Percentiles rank a stretch among this genome's conserved stretches.
These are phyloP conservation scores for Phlogophora meticulosa DNA, from an alignment of 2,888 invertebrate genomes.

Conservation along the genomic window DNA sequence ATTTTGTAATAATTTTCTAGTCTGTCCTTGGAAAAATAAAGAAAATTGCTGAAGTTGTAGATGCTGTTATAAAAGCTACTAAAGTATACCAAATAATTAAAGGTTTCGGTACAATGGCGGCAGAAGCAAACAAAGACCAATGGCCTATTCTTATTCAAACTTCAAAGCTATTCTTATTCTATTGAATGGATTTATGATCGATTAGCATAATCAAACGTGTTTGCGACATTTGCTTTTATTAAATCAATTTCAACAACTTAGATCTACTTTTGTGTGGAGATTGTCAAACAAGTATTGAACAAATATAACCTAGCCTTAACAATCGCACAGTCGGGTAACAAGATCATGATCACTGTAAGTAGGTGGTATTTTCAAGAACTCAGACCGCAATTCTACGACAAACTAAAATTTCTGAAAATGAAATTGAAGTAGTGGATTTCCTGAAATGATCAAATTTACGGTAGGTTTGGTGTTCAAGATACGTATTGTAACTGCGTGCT, in stretches of 20 bases:
- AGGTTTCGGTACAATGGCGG: constrained; percentile 3
- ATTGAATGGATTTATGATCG: constrained; percentile 5
- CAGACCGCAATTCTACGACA: constrained; percentile 2
- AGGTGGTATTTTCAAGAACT: constrained; percentile 31
- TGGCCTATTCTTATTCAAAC: constrained; percentile 10
- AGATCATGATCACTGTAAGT: too few relatives aligned
- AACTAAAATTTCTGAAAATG: constrained; percentile 21
- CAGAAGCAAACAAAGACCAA: constrained; percentile 14
- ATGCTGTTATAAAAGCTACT: neutral
- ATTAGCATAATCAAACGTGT: constrained; percentile 13
- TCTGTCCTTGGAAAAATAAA: neutral
- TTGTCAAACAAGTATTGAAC: too few relatives aligned
- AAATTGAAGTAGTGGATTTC: constrained; percentile 18
- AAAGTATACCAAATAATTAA: neutral
- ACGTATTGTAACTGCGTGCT: neutral
- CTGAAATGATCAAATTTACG: constrained; percentile 1
- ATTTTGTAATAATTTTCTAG: too few relatives aligned
- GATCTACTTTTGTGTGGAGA: too few relatives aligned
- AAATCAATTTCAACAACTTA: too few relatives aligned
- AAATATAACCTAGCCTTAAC: too few relatives aligned
- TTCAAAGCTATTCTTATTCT: neutral
- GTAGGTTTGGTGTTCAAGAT: neutral
- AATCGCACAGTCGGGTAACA: too few relatives aligned
- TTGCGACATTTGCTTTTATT: too few relatives aligned
- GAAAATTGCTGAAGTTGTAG: neutral